Evolutionary conservation across 1,140 invertebrate species (phyloP).

Genomic region (Globodera ellingtonae): DNA sequence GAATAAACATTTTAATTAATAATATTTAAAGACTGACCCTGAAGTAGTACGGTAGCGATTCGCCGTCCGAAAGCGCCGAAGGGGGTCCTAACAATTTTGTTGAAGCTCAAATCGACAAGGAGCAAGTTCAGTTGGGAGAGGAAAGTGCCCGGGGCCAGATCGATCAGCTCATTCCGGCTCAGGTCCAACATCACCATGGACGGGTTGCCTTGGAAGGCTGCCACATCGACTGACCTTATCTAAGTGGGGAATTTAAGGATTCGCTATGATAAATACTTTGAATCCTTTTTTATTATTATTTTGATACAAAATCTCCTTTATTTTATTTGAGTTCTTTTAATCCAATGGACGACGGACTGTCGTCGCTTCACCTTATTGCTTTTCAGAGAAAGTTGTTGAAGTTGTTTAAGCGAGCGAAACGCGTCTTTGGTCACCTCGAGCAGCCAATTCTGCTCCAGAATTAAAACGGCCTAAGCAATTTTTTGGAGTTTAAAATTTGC

Average conservation of each 20-base stretch:
- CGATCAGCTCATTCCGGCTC: constrained; percentile 59
- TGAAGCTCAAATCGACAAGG: constrained; percentile 56
- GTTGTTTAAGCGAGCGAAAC: constrained; percentile 44
- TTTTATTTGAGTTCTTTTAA: background rate
- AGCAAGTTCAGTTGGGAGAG: constrained; percentile 59
- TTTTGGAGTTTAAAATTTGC: background rate
- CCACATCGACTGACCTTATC: constrained; percentile 56
- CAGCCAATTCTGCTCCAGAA: constrained; percentile 55
- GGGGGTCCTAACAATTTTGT: constrained; percentile 57
- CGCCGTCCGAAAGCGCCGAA: constrained; percentile 60
- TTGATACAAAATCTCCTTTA: background rate
- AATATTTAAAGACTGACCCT: constrained; percentile 43
- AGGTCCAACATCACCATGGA: constrained; percentile 61
- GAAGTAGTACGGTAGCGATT: constrained; percentile 61
- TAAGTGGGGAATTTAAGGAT: constrained; percentile 30
- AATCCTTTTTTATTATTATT: background rate
- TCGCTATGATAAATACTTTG: constrained; percentile 17
- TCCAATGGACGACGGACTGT: background rate
- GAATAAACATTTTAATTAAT: background rate
- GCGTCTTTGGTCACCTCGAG: constrained; percentile 46
- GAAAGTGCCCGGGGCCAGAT: constrained; percentile 60
- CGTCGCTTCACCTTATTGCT: constrained; percentile 52
- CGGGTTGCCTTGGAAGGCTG: constrained; percentile 57
- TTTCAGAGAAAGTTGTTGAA: constrained; percentile 63
- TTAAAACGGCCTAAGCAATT: constrained; percentile 41